phyloP scores from a whole-genome alignment of 1,140 invertebrate species.

The Trachelipus rathkii region DNA sequence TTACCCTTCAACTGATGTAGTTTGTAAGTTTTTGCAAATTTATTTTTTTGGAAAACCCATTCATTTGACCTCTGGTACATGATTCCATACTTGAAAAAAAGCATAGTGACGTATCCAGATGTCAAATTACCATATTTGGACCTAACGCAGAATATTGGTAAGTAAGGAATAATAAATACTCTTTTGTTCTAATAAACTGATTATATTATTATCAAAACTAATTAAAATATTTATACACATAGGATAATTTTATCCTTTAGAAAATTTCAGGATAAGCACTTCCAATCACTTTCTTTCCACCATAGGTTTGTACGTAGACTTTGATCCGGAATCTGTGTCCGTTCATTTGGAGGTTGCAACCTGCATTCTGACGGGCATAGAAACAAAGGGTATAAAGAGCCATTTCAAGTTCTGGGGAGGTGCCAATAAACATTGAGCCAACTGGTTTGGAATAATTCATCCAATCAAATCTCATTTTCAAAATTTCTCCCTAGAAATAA shows the following conservation, averaged over 20 bases:
- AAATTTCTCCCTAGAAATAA: constrained; percentile 32
- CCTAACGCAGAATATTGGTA: too few species aligned
- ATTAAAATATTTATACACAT: too few species aligned
- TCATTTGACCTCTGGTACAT: too few species aligned
- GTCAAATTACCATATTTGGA: too few species aligned
- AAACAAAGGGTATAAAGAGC: constrained; percentile 87
- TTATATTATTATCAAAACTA: too few species aligned
- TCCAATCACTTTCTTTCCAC: constrained; percentile 70
- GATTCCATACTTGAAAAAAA: too few species aligned
- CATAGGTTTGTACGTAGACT: constrained; percentile 66
- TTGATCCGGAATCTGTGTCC: constrained; percentile 62
- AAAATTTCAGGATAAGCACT: constrained; percentile 71
- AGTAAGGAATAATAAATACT: too few species aligned
- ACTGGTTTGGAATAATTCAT: constrained; percentile 70
- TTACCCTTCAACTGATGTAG: too few species aligned
- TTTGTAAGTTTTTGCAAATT: too few species aligned
- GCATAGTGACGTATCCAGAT: too few species aligned
- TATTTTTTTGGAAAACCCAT: too few species aligned
- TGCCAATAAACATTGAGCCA: constrained; percentile 78
- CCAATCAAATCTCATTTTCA: constrained; percentile 72
- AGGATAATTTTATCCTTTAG: not conserved
- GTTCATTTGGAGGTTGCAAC: constrained; percentile 67
- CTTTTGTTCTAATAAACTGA: too few species aligned
- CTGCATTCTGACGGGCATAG: constrained; percentile 62
- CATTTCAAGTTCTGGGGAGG: constrained; percentile 88